A percentile compares a stretch with the other conserved stretches of the same genome.
phyloP scores from a whole-genome alignment of 2,797 vertebrate genomes.

The Dendrocincla fuliginosa region DNA sequence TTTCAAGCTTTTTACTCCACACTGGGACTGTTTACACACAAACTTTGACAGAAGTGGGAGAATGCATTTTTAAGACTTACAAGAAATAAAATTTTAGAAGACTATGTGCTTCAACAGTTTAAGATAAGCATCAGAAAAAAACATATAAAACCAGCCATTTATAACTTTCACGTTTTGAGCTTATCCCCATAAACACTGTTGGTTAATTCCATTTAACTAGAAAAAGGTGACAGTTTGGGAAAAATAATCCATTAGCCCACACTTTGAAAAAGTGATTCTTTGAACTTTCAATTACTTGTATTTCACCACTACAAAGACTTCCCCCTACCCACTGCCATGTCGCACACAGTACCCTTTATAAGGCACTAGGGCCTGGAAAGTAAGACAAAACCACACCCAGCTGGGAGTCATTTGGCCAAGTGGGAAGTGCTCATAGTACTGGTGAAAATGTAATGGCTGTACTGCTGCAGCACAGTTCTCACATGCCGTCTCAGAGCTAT shows the following conservation, averaged over 20 bases:
- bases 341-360: not conserved
- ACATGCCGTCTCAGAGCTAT: not conserved
- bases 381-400: not conserved
- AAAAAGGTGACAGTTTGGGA: not conserved
- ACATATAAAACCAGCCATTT: not conserved
- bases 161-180: not conserved
- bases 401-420: not conserved
- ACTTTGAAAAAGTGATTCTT: not conserved
- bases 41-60: not conserved
- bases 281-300: not conserved
- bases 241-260: not conserved
- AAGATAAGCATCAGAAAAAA: not conserved
- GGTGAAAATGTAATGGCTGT: not conserved
- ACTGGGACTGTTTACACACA: not conserved
- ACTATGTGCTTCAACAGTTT: not conserved
- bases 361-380: not conserved
- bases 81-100: not conserved
- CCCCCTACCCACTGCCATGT: not conserved
- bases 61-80: not conserved
- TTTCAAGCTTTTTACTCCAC: constrained; percentile 3
- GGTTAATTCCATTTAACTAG: not conserved
- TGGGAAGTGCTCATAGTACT: not conserved
- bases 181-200: not conserved
- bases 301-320: not conserved
- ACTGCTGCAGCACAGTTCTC: not conserved